Base-by-base conservation (phyloP, 2,113 vertebrate genomes). In the Grallaria varia region DNA sequence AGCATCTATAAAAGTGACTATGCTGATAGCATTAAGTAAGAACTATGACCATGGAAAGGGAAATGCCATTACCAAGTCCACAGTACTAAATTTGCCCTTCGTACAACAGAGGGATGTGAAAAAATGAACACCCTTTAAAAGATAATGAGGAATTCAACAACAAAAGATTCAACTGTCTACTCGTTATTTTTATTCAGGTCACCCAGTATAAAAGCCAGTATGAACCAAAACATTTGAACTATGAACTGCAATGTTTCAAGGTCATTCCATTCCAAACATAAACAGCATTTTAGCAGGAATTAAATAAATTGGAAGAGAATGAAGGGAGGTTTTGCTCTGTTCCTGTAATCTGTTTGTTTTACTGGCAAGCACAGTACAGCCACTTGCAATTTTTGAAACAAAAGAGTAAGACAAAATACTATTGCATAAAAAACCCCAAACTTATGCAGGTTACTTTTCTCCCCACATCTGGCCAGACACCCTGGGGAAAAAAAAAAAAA, bases 241-340 rank as follows among this genome's bases (percentile, higher is more conserved):
- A 39, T 77, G 85, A 90, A 71, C 50, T 44, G 42, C 33, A 92
- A 28, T 59, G 47, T 71, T 93, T 96, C 90, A 92, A 90, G 59
- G 80, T 86, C 69, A 84, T 31, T 92, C 60, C 24, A 75, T 89
- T 81, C 59, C 64, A 90, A 88, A 69, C 39, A 80, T 27, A 71
- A 95, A 89, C 42, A 84, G 39, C 42, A 91, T 74, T 95, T 88
- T 77, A 83, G 40, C 30, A 85, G 45, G 72, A 96, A 76, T 74
- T 56, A 75, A 91, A 85, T 79, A 80, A 93, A 66, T 9, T 92
- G 75, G 28, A 94, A 73, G 37, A 86, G n/a, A 90, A 86, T 39
- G 8, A 90, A 93, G 15, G 4, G 8, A 1, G 3, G 5, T 6
- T 18, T 39, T 79, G 9, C 49, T 76, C 55, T 67, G 9, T 74